These are phyloP conservation scores for Rotaria macrura DNA, from an alignment of 2,888 invertebrate species.

Conservation along the genomic window DNA sequence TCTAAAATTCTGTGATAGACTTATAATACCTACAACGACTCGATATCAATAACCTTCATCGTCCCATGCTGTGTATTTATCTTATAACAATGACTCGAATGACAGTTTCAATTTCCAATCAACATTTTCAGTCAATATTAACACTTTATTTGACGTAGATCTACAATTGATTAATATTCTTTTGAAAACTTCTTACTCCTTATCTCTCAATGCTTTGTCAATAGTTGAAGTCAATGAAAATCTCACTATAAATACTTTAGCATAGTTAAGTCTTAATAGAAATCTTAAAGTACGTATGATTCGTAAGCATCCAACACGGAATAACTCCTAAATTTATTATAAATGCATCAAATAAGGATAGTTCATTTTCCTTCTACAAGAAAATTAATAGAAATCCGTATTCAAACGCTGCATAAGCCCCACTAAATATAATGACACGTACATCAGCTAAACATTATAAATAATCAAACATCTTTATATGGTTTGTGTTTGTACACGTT, in stretches of 20 bases:
- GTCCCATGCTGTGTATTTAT: too few relatives aligned
- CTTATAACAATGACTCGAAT: neutral
- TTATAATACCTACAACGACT: too few relatives aligned
- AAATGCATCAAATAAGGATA: constrained; percentile 37
- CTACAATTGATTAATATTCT: neutral
- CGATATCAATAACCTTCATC: too few relatives aligned
- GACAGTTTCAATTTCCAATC: neutral
- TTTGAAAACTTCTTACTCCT: neutral
- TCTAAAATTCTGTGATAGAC: neutral
- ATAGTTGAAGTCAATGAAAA: constrained; percentile 4
- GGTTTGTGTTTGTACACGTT: constrained; percentile 37
- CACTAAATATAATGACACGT: constrained; percentile 37
- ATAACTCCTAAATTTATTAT: constrained; percentile 32
- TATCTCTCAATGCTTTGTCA: neutral
- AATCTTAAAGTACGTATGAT: neutral
- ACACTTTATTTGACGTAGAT: neutral
- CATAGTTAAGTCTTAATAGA: constrained; percentile 17
- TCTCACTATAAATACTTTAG: constrained; percentile 21
- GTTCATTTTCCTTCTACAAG: constrained; percentile 35
- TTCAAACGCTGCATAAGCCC: constrained; percentile 37
- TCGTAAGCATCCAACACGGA: neutral
- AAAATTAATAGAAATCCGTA: constrained; percentile 35
- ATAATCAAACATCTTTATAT: constrained; percentile 34
- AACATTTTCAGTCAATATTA: neutral
- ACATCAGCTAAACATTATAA: constrained; percentile 35